Base-by-base conservation (phyloP, 2,888 invertebrate species). In the Thera obeliscata region DNA sequence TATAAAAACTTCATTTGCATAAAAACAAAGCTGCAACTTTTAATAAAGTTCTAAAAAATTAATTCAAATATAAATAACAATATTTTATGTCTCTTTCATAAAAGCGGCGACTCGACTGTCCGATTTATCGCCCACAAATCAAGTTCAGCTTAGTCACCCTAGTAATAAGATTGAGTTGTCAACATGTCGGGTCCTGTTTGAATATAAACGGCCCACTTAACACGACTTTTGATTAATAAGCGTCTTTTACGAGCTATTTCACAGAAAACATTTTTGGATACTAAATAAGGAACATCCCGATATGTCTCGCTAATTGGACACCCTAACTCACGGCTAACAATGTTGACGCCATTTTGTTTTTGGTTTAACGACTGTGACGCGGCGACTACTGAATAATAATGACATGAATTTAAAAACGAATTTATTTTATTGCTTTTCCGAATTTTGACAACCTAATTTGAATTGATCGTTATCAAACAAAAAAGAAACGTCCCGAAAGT, bases 141-240 rank as follows among this genome's bases (percentile, higher is more conserved):
- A 79, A 73, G 68, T 70, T 73, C 67, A 77, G 75, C 71, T 78
- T 78, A 77, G 81, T 81, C 78, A 70, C 59, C 64, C 65, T 67
- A 68, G 57, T 71, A 82, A 81, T 86, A 83, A 86, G 85, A 92
- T 92, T 91, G 86, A 91, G 89, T 87, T 88, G 90, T 92, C 91
- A 88, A 83, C 87, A 74, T 76, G 77, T 76, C 71, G 69, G 68
- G 73, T 78, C 82, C 81, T 80, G 81, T 83, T 81, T 83, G 88
- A 87, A 90, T 91, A 89, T 86, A 87, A 90, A 90, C 83, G 83
- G 84, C 78, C 79, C 82, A 82, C 81, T 90, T 91, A 87, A 81
- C 85, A 79, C 84, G 79, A 76, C 75, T 77, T 80, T 84, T 85
- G 87, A 87, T 89, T 87, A 88, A 87, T 88, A 85, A 82, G 79